phyloP scores from a whole-genome alignment of 2,888 invertebrate species.

The Amiota minor region DNA sequence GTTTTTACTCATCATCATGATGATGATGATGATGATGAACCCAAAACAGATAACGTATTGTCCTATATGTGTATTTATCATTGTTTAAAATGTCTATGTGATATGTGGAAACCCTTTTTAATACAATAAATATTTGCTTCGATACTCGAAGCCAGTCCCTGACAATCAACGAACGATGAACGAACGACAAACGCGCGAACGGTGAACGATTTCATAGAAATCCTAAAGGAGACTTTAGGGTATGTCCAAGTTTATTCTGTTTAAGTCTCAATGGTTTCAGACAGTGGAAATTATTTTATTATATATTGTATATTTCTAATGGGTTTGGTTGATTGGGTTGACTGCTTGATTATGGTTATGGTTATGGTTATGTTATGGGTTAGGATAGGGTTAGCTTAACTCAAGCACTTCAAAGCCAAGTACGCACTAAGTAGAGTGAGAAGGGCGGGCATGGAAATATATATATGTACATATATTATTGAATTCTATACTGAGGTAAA shows the following conservation, averaged over 20 bases:
- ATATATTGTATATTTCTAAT: too few relatives aligned
- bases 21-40: conserved; percentile 13
- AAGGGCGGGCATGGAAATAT: background rate
- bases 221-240: too few relatives aligned
- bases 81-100: background rate
- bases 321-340: conserved; percentile 1
- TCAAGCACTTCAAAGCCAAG: conserved; percentile 21
- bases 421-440: background rate
- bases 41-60: conserved; percentile 10
- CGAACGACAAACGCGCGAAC: too few relatives aligned
- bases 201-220: too few relatives aligned
- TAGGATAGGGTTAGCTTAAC: background rate
- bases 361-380: background rate
- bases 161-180: too few relatives aligned
- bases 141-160: background rate
- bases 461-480: background rate
- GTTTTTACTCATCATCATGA: too few relatives aligned
- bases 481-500: background rate
- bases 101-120: conserved; percentile 45
- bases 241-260: too few relatives aligned
- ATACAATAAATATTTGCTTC: conserved; percentile 65
- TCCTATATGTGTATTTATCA: background rate
- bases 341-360: conserved; percentile 3
- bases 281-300: too few relatives aligned
- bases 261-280: too few relatives aligned